Evolutionary conservation across 2,113 vertebrate genomes (phyloP).

Genomic region (Nasalis larvatus): DNA sequence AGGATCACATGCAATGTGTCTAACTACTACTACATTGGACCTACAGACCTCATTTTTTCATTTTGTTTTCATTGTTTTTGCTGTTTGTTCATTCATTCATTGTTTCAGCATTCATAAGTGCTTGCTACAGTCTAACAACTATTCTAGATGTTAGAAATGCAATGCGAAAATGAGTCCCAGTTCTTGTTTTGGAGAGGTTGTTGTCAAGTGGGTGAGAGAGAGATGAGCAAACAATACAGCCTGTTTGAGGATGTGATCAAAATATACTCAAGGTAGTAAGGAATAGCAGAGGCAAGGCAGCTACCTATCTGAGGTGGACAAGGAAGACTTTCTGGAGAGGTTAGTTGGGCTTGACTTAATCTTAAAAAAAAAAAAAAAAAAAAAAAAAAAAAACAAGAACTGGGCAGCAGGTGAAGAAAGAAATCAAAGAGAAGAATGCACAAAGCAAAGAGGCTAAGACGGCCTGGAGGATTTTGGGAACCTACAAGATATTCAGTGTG

Average conservation of each 20-base stretch:
- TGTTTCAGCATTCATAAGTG: background rate
- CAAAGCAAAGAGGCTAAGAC: background rate
- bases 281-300: background rate
- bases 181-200: background rate
- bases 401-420: background rate
- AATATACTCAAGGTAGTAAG: background rate
- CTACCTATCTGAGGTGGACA: background rate
- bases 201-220: background rate
- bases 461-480: background rate
- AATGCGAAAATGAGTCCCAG: background rate
- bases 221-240: background rate
- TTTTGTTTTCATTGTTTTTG: background rate
- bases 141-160: background rate
- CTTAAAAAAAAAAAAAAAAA: slow-evolving; percentile 24
- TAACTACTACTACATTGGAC: background rate
- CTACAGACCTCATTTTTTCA: background rate
- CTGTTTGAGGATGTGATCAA: background rate
- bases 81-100: background rate
- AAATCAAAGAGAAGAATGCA: background rate
- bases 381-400: background rate
- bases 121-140: background rate
- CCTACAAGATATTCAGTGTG: background rate
- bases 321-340: background rate
- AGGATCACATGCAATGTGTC: background rate
- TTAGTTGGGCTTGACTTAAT: background rate